Percentiles rank a stretch among this genome's conserved stretches.
Evolutionary conservation across 2,113 vertebrate genomes (phyloP).

Genomic region (Gasterosteus nipponicus): DNA sequence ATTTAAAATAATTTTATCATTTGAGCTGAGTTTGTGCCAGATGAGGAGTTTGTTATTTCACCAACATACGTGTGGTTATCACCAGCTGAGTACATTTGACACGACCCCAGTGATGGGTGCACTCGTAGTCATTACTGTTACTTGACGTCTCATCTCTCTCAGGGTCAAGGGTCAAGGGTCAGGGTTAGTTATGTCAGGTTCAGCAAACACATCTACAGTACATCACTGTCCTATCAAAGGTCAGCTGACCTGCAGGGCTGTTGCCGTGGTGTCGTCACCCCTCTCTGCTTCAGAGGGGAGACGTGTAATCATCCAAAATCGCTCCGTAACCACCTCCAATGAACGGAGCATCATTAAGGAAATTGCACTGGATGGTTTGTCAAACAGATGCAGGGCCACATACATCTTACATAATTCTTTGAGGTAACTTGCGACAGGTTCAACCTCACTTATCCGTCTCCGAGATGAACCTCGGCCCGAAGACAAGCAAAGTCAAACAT

Average conservation of each 20-base stretch:
- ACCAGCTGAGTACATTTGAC: constrained; percentile 2
- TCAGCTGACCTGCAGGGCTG: constrained; percentile 6
- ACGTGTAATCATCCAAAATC: constrained; percentile 24
- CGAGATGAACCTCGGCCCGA: not conserved
- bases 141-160: constrained; percentile 44
- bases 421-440: not conserved
- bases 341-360: constrained; percentile 49
- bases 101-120: constrained; percentile 31
- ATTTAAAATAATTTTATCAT: constrained; percentile 11
- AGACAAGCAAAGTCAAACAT: constrained; percentile 58
- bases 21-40: constrained; percentile 20
- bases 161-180: constrained; percentile 40
- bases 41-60: constrained; percentile 2
- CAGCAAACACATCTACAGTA: not conserved
- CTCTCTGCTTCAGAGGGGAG: constrained; percentile 14
- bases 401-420: not conserved
- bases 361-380: constrained; percentile 16
- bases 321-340: constrained; percentile 48
- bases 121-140: constrained; percentile 39
- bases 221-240: constrained; percentile 3
- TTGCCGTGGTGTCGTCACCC: constrained; percentile 23
- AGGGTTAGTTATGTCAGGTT: constrained; percentile 48
- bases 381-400: not conserved
- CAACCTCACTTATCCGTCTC: constrained; percentile 1
- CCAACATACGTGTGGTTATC: constrained; percentile 10